Evolutionary conservation across 2,888 invertebrate species (phyloP).

Genomic region (Rambutsinella grinnellia): DNA sequence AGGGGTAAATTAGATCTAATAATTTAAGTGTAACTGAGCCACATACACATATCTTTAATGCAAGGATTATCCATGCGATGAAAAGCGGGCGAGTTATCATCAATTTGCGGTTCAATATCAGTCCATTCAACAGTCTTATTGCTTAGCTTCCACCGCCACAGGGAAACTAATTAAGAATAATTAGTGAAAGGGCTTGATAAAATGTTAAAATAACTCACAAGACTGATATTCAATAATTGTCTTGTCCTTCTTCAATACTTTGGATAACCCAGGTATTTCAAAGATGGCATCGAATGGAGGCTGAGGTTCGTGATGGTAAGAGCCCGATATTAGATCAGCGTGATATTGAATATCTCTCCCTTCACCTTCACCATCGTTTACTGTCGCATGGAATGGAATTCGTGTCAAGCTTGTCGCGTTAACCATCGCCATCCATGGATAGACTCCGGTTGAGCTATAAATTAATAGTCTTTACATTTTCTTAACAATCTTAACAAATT

Average conservation of each 20-base stretch:
- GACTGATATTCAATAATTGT: constrained; percentile 34
- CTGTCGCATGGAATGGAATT: not conserved
- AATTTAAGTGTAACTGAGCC: not conserved
- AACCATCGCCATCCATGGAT: constrained; percentile 16
- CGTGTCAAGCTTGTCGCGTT: constrained; percentile 18
- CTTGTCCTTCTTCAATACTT: constrained; percentile 5
- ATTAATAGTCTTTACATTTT: not conserved
- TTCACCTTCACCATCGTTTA: not conserved
- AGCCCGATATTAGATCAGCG: not conserved
- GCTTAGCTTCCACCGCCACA: constrained; percentile 47
- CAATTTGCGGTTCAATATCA: constrained; percentile 7
- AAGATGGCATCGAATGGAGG: constrained; percentile 26
- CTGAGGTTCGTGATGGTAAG: constrained; percentile 16
- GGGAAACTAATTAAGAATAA: constrained; percentile 14
- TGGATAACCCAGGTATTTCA: constrained; percentile 28
- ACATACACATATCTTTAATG: constrained; percentile 42
- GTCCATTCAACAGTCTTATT: constrained; percentile 8
- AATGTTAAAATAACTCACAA: constrained; percentile 27
- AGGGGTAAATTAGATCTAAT: not conserved
- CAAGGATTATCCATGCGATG: constrained; percentile 42
- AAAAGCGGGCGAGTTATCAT: not conserved
- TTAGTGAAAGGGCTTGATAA: not conserved
- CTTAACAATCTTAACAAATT: not conserved
- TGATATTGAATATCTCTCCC: constrained; percentile 8
- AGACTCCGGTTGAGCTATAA: constrained; percentile 32